Percentiles rank a stretch among this genome's conserved stretches.
These are phyloP conservation scores for Agonopterix heracliana DNA, from an alignment of 2,888 invertebrate species.

Conservation along the genomic window DNA sequence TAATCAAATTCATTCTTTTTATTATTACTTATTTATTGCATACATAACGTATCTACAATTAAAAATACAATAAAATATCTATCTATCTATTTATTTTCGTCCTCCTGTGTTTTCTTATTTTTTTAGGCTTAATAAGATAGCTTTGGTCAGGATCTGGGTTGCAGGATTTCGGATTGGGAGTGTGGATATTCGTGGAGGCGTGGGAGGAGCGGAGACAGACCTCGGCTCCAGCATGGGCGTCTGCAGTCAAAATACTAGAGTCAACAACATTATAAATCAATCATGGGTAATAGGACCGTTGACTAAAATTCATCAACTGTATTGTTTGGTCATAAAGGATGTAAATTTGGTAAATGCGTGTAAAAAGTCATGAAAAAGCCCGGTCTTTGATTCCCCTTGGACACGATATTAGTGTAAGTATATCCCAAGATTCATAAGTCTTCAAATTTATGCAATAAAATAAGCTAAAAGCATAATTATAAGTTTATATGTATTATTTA, in stretches of 20 bases:
- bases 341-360: too few species aligned
- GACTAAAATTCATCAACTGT: too few species aligned
- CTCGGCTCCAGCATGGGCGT: conserved; percentile 26
- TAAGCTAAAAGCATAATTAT: too few species aligned
- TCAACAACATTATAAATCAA: background rate
- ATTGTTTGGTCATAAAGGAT: too few species aligned
- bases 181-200: conserved; percentile 53
- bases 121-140: conserved; percentile 42
- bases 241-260: conserved; percentile 29
- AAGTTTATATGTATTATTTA: too few species aligned
- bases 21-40: conserved; percentile 32
- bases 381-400: too few species aligned
- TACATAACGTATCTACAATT: conserved; percentile 29
- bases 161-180: conserved; percentile 20
- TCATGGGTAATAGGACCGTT: too few species aligned
- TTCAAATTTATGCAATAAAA: too few species aligned
- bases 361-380: too few species aligned
- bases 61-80: conserved; percentile 11
- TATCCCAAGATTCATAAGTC: too few species aligned
- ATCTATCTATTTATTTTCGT: conserved; percentile 21
- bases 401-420: too few species aligned
- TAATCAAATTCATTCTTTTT: conserved; percentile 19
- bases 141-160: conserved; percentile 21
- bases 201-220: conserved; percentile 53
- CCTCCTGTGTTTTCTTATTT: conserved; percentile 29